Evolutionary conservation across 2,888 invertebrate species (phyloP).

Genomic region (Elegia similella): DNA sequence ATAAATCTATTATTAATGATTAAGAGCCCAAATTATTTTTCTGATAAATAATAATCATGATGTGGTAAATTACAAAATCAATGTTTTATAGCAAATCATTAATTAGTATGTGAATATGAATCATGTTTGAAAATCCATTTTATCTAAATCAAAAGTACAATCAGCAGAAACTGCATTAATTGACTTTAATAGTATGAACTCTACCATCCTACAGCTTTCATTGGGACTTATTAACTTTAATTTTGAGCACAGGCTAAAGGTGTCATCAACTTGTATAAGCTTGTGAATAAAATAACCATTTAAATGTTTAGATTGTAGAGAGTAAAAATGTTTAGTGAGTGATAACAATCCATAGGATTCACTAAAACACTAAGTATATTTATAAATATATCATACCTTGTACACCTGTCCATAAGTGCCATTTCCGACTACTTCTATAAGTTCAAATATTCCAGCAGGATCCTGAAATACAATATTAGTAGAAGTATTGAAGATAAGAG

Average conservation of each 20-base stretch:
- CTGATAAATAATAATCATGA: too few relatives aligned
- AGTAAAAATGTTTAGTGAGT: too few relatives aligned
- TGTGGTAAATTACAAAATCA: too few relatives aligned
- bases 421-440: conserved; percentile 99
- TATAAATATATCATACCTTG: conserved; percentile 85
- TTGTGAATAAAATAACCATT: too few relatives aligned
- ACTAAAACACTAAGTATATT: conserved; percentile 4
- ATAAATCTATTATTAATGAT: too few relatives aligned
- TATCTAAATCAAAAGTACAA: background rate
- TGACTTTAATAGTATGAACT: conserved; percentile 59
- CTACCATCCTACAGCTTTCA: conserved; percentile 51
- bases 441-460: conserved; percentile 99
- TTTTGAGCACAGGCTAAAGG: conserved; percentile 22
- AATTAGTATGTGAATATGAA: too few relatives aligned
- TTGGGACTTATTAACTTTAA: conserved; percentile 46
- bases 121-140: too few relatives aligned
- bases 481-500: conserved; percentile 37
- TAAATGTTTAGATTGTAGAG: too few relatives aligned
- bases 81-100: too few relatives aligned
- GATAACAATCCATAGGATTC: too few relatives aligned
- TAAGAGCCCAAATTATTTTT: too few relatives aligned
- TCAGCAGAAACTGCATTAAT: conserved; percentile 56
- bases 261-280: background rate
- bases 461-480: conserved; percentile 87
- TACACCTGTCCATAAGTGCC: conserved; percentile 99